A percentile compares a stretch with the other conserved stretches of the same genome.
phyloP scores from a whole-genome alignment of 2,797 vertebrate species.

The Cossypha caffra region DNA sequence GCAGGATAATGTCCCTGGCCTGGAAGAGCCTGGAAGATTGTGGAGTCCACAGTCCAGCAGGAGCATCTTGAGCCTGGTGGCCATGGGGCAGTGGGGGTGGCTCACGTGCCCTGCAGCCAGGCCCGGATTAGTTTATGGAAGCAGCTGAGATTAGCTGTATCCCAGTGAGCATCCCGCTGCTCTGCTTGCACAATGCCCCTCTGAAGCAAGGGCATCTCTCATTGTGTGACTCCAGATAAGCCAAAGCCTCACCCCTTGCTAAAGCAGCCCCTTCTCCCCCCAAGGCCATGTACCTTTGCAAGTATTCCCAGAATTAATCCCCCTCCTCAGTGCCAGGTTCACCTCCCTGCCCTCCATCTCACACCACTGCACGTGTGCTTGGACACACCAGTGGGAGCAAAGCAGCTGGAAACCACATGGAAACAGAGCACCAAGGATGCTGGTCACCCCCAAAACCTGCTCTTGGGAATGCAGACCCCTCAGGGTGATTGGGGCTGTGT shows the following conservation, averaged over 20 bases:
- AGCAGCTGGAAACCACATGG: background rate
- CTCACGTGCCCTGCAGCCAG: background rate
- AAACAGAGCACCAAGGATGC: background rate
- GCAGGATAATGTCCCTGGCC: background rate
- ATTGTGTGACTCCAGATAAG: constrained; percentile 47
- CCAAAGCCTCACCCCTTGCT: background rate
- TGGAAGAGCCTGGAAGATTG: background rate
- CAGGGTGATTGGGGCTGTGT: accelerated
- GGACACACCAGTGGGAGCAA: accelerated
- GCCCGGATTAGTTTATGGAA: background rate
- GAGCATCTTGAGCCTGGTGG: background rate
- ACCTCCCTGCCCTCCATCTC: accelerated
- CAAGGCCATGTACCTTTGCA: background rate
- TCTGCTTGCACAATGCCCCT: constrained; percentile 16
- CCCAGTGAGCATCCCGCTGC: background rate
- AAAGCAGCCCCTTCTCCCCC: background rate
- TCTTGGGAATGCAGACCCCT: background rate
- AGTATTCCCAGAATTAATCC: background rate
- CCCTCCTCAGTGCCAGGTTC: background rate
- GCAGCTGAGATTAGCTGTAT: background rate
- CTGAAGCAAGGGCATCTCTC: background rate
- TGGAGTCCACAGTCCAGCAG: background rate
- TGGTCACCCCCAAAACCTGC: background rate
- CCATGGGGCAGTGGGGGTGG: background rate
- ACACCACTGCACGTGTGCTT: accelerated